Conservation (phyloP, 2,113 vertebrate species). For the Brachyistius frenatus region DNA sequence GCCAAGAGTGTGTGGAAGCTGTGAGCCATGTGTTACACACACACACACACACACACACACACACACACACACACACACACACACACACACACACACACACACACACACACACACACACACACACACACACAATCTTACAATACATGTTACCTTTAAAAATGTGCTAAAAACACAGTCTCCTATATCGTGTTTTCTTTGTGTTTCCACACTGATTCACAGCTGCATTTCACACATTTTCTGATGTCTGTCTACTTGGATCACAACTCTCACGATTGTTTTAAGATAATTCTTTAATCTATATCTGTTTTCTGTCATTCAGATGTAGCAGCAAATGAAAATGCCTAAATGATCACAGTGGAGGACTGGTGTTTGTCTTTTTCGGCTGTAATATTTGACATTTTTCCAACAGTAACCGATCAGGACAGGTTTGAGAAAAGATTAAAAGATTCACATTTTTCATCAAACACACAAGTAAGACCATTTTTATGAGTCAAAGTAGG, state of each 20-base stretch:
- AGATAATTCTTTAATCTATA: conserved; percentile 1
- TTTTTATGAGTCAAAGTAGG: neutral
- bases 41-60: conserved; percentile 5
- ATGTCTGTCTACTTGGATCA: neutral
- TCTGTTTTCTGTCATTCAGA: neutral
- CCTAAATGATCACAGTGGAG: neutral
- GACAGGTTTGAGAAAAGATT: too few species aligned
- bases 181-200: too few species aligned
- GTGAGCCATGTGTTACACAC: conserved; percentile 43
- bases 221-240: neutral
- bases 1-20: conserved; percentile 41
- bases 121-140: too few species aligned
- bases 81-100: neutral
- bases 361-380: neutral
- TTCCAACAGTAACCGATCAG: too few species aligned
- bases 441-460: too few species aligned
- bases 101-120: neutral
- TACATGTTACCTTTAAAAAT: too few species aligned
- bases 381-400: too few species aligned
- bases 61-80: neutral
- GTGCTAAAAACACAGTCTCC: too few species aligned
- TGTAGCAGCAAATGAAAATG: neutral
- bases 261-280: too few species aligned
- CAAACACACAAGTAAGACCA: too few species aligned
- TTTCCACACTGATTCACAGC: neutral